Percentiles rank a stretch among this genome's conserved stretches.
These are phyloP conservation scores for Andrena dorsata DNA, from an alignment of 2,888 invertebrate genomes.

Conservation along the genomic window DNA sequence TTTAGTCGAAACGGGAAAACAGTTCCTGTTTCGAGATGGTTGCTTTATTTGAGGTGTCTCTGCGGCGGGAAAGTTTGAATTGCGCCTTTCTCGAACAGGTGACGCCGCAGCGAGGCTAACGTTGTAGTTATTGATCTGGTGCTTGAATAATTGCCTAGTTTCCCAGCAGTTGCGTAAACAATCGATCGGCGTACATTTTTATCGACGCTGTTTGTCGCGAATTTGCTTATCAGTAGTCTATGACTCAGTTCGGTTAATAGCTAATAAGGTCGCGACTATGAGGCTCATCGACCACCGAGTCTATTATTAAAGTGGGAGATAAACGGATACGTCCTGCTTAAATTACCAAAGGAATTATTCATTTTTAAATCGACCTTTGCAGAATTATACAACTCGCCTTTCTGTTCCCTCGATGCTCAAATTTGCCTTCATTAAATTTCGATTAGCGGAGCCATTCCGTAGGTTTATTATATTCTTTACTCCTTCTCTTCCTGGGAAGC, in stretches of 20 bases:
- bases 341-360: neutral
- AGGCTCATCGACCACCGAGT: slow-evolving; percentile 10
- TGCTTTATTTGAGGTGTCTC: no score
- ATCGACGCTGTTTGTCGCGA: neutral
- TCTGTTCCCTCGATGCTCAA: neutral
- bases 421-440: neutral
- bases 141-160: neutral
- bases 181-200: slow-evolving; percentile 13
- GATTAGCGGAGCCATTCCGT: neutral
- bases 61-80: neutral
- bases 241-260: slow-evolving; percentile 12
- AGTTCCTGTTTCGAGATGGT: neutral
- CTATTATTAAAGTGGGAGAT: slow-evolving; percentile 15
- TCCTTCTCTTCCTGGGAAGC: neutral
- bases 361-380: neutral
- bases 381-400: neutral
- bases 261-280: neutral
- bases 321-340: neutral
- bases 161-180: slow-evolving; percentile 21
- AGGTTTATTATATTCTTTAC: neutral
- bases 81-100: neutral
- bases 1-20: neutral
- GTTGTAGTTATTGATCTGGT: neutral
- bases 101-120: neutral
- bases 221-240: slow-evolving; percentile 18